Conservation (phyloP, 2,113 vertebrate species). For the Sinocyclocheilus grahami region DNA sequence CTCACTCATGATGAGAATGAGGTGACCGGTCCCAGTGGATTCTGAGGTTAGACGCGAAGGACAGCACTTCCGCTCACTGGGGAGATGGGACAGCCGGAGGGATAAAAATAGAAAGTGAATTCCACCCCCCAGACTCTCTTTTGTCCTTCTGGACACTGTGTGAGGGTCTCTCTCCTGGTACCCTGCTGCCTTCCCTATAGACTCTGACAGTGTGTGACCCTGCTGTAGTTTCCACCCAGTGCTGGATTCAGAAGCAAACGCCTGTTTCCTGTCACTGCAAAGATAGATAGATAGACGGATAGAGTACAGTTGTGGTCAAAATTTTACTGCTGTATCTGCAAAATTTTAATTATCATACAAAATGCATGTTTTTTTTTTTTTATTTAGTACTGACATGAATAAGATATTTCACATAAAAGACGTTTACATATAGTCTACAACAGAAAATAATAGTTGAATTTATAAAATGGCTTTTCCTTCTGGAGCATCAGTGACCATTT, state of each 20-base stretch:
- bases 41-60: not conserved
- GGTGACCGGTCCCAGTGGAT: conserved; percentile 18
- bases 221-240: not conserved
- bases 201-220: not conserved
- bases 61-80: conserved; percentile 17
- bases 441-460: too few species aligned
- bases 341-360: too few species aligned
- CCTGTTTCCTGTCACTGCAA: not conserved
- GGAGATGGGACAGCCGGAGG: conserved; percentile 24
- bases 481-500: too few species aligned
- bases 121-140: not conserved
- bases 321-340: too few species aligned
- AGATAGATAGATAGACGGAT: not conserved
- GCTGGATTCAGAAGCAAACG: not conserved
- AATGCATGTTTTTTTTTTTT: too few species aligned
- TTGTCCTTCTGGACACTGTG: not conserved
- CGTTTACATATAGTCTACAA: too few species aligned
- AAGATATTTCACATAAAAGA: too few species aligned
- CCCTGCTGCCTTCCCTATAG: not conserved
- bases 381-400: too few species aligned
- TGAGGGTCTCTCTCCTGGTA: not conserved
- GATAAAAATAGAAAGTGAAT: conserved; percentile 41
- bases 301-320: not conserved
- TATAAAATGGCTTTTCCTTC: too few species aligned
- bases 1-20: conserved; percentile 20